A percentile compares a stretch with the other conserved stretches of the same genome.
phyloP scores from a whole-genome alignment of 2,797 vertebrate genomes.

The Lagorchestes hirsutus region DNA sequence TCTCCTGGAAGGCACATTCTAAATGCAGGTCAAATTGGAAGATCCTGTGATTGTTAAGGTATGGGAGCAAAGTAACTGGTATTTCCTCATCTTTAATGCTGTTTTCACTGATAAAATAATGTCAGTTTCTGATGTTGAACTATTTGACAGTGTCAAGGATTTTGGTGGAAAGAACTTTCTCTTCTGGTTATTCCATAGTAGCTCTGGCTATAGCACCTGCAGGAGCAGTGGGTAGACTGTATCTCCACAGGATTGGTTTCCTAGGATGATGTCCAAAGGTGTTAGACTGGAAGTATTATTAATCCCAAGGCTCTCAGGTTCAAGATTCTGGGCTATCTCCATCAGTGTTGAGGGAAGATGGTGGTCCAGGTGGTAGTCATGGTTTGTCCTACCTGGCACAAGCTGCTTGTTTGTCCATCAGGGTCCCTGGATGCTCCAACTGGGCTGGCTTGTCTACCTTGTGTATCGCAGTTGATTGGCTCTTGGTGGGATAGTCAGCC shows the following conservation, averaged over 20 bases:
- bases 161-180: background rate
- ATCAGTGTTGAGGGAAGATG: background rate
- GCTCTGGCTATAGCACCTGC: background rate
- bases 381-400: background rate
- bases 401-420: background rate
- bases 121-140: background rate
- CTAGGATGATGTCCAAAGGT: background rate
- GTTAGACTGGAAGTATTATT: background rate
- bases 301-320: background rate
- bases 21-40: background rate
- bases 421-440: background rate
- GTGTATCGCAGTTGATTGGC: background rate
- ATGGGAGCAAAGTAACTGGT: background rate
- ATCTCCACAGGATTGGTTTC: background rate
- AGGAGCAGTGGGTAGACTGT: background rate
- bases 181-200: background rate
- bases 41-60: background rate
- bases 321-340: background rate
- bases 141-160: background rate
- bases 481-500: background rate
- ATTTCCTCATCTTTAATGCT: background rate
- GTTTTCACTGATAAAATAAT: background rate
- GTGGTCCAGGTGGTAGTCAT: background rate
- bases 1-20: background rate
- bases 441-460: background rate